Evolutionary conservation across 2,888 invertebrate species (phyloP), one percentile per base, ranked within the genome.

Genomic region (Nemotelus pantherinus): DNA sequence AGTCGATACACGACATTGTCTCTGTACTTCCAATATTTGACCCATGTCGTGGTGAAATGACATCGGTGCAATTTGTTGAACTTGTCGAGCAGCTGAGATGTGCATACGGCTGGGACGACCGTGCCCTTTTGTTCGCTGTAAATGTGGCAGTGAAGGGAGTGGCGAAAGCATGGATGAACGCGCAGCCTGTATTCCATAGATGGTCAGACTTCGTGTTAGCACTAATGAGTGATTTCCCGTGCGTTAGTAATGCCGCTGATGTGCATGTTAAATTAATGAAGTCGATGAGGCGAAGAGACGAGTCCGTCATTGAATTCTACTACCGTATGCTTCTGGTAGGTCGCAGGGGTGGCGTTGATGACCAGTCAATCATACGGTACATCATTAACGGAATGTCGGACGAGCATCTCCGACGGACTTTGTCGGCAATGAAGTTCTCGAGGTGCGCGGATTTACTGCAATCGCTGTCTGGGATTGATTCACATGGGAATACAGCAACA

Each of bases 311-410:
- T 25, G 25, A 25, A 25, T 25, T 25, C 25, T 25, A 25, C 25
- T 63, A 63, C 43, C 63, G 63, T 4, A 63, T 63, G 63, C 41
- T 63, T n/a, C 41, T 3, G 63, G 3, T 63, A 5, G 63, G 63
- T 41, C 63, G 43, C 4, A 9, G 41, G 39, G 63, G 63, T 39
- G 63, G 63, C 9, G 63, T 63, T 43, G 63, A 63, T 43, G 43
- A 63, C 63, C 63, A 63, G n/a, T 63, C 63, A 41, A 41, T 63
- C 3, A 63, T 63, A 3, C 43, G 63, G 4, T 63, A 25, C 9
- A 63, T 63, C 39, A 63, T 63, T 39, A 63, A 63, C 41, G 63
- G 63, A 9, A 25, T 63, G 63, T 39, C 63, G 39, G 63, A 63
- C 41, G 63, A 39, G 25, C 9, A 39, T 63, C 9, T 63, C 39